These are phyloP conservation scores for Hormaphis cornu DNA, from an alignment of 1,140 invertebrate species.

Conservation along the genomic window DNA sequence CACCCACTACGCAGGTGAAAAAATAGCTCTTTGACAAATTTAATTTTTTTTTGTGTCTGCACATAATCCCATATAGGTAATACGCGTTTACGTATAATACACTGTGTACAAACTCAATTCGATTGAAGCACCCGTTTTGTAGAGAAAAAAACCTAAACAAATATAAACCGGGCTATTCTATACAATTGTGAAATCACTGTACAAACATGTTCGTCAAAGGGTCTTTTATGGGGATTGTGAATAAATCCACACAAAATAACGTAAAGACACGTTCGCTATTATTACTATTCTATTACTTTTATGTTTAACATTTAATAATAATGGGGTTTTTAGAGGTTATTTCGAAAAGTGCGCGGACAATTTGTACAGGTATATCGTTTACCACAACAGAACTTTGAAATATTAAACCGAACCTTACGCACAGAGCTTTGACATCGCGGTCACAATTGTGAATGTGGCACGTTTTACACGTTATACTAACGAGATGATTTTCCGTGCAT, in stretches of 20 bases:
- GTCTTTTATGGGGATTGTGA: constrained; percentile 2
- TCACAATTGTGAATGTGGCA: no score
- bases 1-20: background rate
- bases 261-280: background rate
- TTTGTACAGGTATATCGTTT: no score
- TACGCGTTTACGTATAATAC: background rate
- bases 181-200: constrained; percentile 9
- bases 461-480: no score
- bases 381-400: no score
- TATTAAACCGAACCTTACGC: no score
- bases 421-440: no score
- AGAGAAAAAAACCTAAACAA: background rate
- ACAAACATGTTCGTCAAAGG: constrained; percentile 13
- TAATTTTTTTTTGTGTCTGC: background rate
- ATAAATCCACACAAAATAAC: background rate
- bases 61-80: background rate
- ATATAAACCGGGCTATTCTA: background rate
- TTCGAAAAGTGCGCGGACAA: no score
- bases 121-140: background rate
- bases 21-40: background rate
- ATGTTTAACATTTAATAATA: no score
- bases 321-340: no score
- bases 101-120: no score
- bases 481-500: no score
- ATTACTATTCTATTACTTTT: background rate